Percentiles rank a stretch among this genome's conserved stretches.
Evolutionary conservation across 2,888 invertebrate species (phyloP).

Genomic region (Drosophila melanocephala): DNA sequence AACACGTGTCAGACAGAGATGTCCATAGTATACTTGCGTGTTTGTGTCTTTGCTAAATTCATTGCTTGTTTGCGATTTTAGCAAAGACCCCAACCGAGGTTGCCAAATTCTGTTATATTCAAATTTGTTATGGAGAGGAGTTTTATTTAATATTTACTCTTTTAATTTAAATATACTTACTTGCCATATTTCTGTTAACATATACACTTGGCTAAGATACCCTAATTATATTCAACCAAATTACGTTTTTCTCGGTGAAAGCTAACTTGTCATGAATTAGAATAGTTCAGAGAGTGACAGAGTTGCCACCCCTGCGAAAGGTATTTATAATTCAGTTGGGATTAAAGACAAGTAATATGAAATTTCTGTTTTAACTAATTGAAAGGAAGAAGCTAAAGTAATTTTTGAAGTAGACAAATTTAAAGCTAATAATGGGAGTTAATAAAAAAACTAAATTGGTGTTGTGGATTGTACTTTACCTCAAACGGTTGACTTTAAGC

Average conservation of each 20-base stretch:
- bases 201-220: background rate
- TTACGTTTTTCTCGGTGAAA: background rate
- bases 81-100: constrained; percentile 13
- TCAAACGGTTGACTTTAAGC: background rate
- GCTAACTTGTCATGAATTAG: background rate
- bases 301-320: background rate
- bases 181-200: background rate
- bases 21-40: constrained; percentile 8
- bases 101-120: background rate
- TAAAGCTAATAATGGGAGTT: background rate
- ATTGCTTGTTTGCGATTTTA: background rate
- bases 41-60: constrained; percentile 25
- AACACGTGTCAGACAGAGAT: constrained; percentile 48
- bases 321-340: background rate
- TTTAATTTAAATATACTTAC: background rate
- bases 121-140: background rate
- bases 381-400: background rate
- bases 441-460: background rate
- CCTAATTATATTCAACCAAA: too few relatives aligned
- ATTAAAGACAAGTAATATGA: background rate
- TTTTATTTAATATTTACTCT: background rate
- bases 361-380: background rate
- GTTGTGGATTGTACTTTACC: background rate
- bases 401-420: background rate
- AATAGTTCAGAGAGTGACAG: background rate